Percentiles rank a stretch among this genome's conserved stretches.
Evolutionary conservation across 1,140 invertebrate genomes (phyloP).

Genomic region (Lucilia cuprina): DNA sequence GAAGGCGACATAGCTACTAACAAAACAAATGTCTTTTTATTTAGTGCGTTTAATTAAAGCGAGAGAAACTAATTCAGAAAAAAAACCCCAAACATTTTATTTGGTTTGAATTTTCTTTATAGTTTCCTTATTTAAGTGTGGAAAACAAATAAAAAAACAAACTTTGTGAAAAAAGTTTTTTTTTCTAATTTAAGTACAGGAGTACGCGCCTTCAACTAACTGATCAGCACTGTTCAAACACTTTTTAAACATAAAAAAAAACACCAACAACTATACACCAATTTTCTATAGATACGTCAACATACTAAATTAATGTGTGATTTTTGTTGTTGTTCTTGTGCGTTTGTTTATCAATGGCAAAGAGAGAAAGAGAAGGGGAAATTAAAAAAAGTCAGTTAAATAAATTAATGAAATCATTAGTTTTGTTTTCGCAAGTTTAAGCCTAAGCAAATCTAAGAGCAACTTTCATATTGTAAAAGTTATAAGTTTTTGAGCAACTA

Average conservation of each 20-base stretch:
- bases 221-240: too few relatives aligned
- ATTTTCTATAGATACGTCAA: not conserved
- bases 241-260: not conserved
- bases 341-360: too few relatives aligned
- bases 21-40: too few relatives aligned
- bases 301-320: not conserved
- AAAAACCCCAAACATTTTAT: not conserved
- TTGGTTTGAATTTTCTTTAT: not conserved
- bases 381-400: not conserved
- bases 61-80: not conserved
- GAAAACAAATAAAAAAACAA: not conserved
- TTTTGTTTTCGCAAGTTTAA: not conserved
- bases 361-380: too few relatives aligned
- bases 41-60: not conserved
- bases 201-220: not conserved
- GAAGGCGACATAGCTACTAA: not conserved
- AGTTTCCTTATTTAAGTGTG: not conserved
- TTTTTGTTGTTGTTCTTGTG: not conserved
- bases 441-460: too few relatives aligned
- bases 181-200: not conserved
- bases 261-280: not conserved
- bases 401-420: constrained; percentile 1
- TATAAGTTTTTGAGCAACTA: too few relatives aligned
- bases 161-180: not conserved
- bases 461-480: too few relatives aligned